These are phyloP conservation scores for Chlamydotis undulata DNA, from an alignment of 2,113 vertebrate genomes.

Conservation along the genomic window DNA sequence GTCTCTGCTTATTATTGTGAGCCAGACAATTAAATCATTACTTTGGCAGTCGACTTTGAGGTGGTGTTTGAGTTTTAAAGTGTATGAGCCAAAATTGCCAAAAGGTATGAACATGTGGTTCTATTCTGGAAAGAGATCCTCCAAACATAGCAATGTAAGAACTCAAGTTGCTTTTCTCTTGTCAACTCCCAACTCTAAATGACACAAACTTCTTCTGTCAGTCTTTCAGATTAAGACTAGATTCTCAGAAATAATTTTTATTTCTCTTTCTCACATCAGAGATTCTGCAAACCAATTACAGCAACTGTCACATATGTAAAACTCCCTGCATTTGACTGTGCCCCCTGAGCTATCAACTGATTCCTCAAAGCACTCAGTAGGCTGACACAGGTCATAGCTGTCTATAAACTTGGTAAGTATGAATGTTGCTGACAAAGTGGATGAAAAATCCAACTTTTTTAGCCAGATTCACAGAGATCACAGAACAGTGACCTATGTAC, in stretches of 20 bases:
- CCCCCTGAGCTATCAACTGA: background rate
- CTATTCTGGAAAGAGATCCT: background rate
- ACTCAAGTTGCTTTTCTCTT: accelerated
- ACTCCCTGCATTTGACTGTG: background rate
- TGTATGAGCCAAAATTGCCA: background rate
- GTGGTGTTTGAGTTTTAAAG: background rate
- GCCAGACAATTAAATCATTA: constrained; percentile 1
- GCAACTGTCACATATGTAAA: accelerated
- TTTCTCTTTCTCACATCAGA: background rate
- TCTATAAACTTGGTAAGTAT: background rate
- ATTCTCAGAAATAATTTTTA: background rate
- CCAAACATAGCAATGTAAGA: background rate
- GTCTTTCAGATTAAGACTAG: background rate
- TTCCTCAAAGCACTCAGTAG: background rate
- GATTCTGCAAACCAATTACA: background rate
- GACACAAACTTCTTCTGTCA: background rate
- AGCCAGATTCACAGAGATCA: background rate
- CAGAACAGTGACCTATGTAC: background rate
- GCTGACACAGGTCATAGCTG: background rate
- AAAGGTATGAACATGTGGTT: background rate
- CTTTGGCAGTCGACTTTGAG: background rate
- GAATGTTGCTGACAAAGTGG: background rate
- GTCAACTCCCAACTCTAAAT: background rate
- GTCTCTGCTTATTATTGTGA: background rate
- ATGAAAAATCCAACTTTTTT: background rate